These are phyloP conservation scores for Fratercula arctica DNA, from an alignment of 2,797 vertebrate genomes.

Conservation along the genomic window DNA sequence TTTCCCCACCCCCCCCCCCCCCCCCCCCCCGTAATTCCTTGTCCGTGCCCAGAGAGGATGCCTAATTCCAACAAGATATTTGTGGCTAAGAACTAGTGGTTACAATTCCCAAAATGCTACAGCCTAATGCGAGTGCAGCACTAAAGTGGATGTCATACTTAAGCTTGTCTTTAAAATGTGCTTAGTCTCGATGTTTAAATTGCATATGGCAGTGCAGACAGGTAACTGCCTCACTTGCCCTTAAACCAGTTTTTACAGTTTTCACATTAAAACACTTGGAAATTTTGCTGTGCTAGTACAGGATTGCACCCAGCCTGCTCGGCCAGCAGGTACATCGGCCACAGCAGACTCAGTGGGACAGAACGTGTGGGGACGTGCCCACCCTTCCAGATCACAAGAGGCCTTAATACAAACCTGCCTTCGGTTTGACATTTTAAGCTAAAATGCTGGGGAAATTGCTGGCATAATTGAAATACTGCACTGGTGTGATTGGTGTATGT, in stretches of 20 bases:
- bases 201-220: neutral
- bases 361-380: accelerated
- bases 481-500: neutral
- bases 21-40: neutral
- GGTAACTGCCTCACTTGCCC: neutral
- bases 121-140: neutral
- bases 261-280: neutral
- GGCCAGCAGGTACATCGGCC: neutral
- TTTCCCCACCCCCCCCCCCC: no score
- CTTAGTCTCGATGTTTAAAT: neutral
- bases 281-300: neutral
- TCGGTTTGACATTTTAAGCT: neutral
- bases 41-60: neutral
- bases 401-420: neutral
- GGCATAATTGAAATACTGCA: neutral
- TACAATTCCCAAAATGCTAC: neutral
- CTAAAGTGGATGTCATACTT: neutral
- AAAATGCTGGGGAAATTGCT: neutral
- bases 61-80: neutral
- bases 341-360: neutral
- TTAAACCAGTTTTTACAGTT: neutral
- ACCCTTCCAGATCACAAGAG: neutral
- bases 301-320: neutral
- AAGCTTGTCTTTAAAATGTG: neutral
- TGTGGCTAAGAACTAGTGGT: neutral